Conservation (phyloP, 2,888 invertebrate genomes). For the Drosophila nigricruria region DNA sequence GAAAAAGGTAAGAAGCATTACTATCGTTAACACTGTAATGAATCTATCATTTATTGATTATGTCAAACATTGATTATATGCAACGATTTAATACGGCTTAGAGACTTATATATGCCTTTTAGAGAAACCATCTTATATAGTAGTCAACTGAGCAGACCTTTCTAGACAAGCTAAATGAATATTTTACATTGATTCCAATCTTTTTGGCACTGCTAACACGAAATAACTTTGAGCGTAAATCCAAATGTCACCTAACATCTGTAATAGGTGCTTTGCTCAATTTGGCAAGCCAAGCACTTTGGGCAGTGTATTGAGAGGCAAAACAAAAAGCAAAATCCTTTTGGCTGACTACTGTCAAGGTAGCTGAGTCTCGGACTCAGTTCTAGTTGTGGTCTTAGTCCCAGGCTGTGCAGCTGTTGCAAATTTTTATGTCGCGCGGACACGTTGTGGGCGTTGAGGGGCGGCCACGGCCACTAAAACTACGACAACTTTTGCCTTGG, state of each 20-base stretch:
- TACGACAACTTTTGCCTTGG: constrained; percentile 76
- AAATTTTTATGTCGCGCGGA: constrained; percentile 79
- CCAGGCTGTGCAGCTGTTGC: constrained; percentile 74
- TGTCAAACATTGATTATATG: not conserved
- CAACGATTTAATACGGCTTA: no score
- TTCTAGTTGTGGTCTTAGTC: constrained; percentile 48
- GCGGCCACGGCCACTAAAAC: constrained; percentile 58
- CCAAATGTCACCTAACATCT: not conserved
- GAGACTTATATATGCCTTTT: no score
- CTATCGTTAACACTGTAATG: no score
- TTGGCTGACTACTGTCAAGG: constrained; percentile 78
- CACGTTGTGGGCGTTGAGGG: constrained; percentile 68
- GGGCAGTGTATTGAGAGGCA: constrained; percentile 48
- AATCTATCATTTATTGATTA: not conserved
- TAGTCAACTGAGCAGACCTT: not conserved
- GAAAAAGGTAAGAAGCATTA: not conserved
- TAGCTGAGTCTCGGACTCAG: constrained; percentile 44
- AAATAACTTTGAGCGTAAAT: not conserved
- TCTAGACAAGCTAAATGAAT: not conserved
- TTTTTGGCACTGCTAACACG: not conserved
- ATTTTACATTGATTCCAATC: not conserved
- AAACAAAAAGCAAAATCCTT: constrained; percentile 65
- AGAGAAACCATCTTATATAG: not conserved
- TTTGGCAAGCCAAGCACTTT: constrained; percentile 5
- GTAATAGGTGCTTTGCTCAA: not conserved